A percentile compares a stretch with the other conserved stretches of the same genome.
phyloP scores from a whole-genome alignment of 2,797 vertebrate species.

The Sebastolobus alascanus region DNA sequence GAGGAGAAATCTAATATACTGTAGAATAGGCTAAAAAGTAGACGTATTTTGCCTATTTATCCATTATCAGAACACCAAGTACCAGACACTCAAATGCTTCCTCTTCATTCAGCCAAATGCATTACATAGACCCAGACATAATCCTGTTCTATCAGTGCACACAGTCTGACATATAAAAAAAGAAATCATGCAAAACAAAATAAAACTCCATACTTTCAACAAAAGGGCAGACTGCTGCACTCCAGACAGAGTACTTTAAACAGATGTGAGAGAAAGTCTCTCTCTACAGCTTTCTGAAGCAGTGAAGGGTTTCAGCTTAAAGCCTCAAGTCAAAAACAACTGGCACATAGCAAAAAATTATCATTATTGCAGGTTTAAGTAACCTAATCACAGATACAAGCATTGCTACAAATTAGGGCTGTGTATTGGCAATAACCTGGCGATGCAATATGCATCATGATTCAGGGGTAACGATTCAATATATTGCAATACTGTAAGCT shows the following conservation, averaged over 20 bases:
- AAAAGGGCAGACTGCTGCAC: neutral
- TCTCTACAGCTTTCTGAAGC: neutral
- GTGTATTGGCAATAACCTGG: too few species aligned
- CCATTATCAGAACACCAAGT: constrained; percentile 32
- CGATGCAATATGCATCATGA: too few species aligned
- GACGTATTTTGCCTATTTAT: constrained; percentile 19
- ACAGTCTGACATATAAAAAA: constrained; percentile 8
- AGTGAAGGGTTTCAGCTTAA: constrained; percentile 1
- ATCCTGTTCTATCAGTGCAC: constrained; percentile 25
- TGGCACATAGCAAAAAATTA: neutral
- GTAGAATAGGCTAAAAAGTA: constrained; percentile 4
- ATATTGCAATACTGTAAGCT: too few species aligned
- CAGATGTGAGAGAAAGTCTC: neutral
- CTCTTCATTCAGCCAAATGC: constrained; percentile 13
- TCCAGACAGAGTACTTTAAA: neutral
- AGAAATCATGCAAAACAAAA: constrained; percentile 11
- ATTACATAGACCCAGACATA: constrained; percentile 1
- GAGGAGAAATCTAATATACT: neutral
- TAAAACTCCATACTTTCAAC: neutral
- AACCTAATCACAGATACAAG: neutral
- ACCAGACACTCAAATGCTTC: constrained; percentile 15
- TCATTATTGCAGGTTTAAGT: neutral
- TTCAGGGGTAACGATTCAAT: too few species aligned
- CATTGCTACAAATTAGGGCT: neutral
- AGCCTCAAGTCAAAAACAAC: constrained; percentile 6